Percentiles rank a stretch among this genome's conserved stretches.
Evolutionary conservation across 2,113 vertebrate genomes (phyloP).

Genomic region (Pollachius pollachius): DNA sequence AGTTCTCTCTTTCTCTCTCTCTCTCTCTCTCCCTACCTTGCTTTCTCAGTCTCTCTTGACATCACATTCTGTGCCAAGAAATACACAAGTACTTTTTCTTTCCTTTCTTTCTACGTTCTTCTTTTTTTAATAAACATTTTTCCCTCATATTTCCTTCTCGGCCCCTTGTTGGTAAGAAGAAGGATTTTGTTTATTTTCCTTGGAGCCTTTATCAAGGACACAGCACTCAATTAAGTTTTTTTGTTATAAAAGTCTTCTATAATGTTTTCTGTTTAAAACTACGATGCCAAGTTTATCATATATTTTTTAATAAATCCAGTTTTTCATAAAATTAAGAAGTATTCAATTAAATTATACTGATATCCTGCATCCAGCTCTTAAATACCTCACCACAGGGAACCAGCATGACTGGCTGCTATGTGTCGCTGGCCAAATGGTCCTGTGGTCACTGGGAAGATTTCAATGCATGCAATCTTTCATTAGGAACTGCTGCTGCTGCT

Average conservation of each 20-base stretch:
- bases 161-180: slow-evolving; percentile 6
- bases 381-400: slow-evolving; percentile 40
- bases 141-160: slow-evolving; percentile 12
- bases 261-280: too few relatives aligned
- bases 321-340: too few relatives aligned
- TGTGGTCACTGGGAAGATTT: slow-evolving; percentile 52
- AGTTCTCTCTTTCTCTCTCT: neutral
- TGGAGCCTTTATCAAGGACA: too few relatives aligned
- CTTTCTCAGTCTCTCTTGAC: slow-evolving; percentile 9
- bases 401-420: slow-evolving; percentile 38
- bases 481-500: slow-evolving; percentile 32
- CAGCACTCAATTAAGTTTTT: too few relatives aligned
- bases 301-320: too few relatives aligned
- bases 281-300: too few relatives aligned
- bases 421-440: slow-evolving; percentile 31
- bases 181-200: too few relatives aligned
- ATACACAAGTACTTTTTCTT: slow-evolving; percentile 21
- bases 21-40: neutral
- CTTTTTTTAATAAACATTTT: slow-evolving; percentile 15
- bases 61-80: slow-evolving; percentile 11
- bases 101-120: slow-evolving; percentile 13
- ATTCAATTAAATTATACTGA: slow-evolving; percentile 1
- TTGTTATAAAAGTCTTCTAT: too few relatives aligned
- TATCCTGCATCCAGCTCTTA: slow-evolving; percentile 37
- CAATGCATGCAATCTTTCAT: slow-evolving; percentile 51